Evolutionary conservation across 2,797 vertebrate species (phyloP), one percentile per base, ranked within the genome.

Genomic region (Prunella strophiata): DNA sequence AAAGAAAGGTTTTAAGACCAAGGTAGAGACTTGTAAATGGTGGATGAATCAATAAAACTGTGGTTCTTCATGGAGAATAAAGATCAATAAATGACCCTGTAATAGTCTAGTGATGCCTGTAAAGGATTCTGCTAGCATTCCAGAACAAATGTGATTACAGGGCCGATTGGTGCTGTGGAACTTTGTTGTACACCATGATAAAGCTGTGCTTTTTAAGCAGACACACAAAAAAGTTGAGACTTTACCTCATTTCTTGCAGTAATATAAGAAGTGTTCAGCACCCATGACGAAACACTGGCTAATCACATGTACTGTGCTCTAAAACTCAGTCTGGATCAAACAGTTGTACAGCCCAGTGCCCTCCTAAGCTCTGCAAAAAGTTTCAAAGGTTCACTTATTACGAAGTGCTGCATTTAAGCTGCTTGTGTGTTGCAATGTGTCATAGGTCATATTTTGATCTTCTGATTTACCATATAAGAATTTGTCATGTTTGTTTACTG

Each of bases 81-180:
- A 59, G 91, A 93, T 94, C 88, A 94, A 86, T 79, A 94, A 95
- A 55, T 34, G 71, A 85, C 75, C 81, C 65, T 72, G 50, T 89
- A 92, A 86, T 62, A 92, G 85, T 78, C 75, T 80, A 89, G 89
- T 36, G 67, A 85, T 90, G 77, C 85, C 91, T 87, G 74, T 94
- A 96, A 96, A 83, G 68, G 75, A 62, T 80, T 59, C 50, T 77
- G 72, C 58, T 76, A 89, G 89, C 75, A 90, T 96, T 95, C 85
- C 50, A 89, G 43, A 93, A 72, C 47, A 83, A 77, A 80, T 65
- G 55, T 25, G 34, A 85, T 90, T 88, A 94, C 78, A 92, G 75
- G 62, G 34, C 11, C 0, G 0, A 63, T 29, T 34, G 57, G 57
- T 77, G n/a, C 70, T 74, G 40, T 29, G 67, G 47, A 73, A 72